Percentiles rank a stretch among this genome's conserved stretches.
Conservation (phyloP, 2,113 vertebrate species). For the Poeciliopsis turrubarensis region DNA sequence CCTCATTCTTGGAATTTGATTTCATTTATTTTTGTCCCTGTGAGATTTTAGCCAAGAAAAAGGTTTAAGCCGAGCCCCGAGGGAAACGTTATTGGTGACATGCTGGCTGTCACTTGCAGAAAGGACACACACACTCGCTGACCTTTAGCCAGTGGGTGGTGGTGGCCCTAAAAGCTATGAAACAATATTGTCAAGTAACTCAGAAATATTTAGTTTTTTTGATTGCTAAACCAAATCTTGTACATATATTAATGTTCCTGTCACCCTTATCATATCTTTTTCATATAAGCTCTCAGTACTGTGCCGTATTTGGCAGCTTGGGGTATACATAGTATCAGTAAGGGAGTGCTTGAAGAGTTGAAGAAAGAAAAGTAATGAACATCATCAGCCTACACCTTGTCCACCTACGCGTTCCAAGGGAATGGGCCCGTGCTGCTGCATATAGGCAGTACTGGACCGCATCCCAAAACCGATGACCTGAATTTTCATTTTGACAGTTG, state of each 20-base stretch:
- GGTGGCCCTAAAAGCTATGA: constrained; percentile 37
- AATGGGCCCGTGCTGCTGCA: constrained; percentile 56
- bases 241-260: constrained; percentile 41
- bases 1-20: constrained; percentile 7
- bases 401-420: constrained; percentile 67
- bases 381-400: constrained; percentile 75
- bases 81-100: constrained; percentile 19
- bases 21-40: constrained; percentile 1
- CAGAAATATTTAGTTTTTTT: constrained; percentile 41
- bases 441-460: constrained; percentile 59
- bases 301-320: constrained; percentile 59
- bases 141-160: constrained; percentile 53
- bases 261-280: constrained; percentile 45
- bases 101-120: constrained; percentile 51
- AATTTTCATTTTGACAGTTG: constrained; percentile 63
- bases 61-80: constrained; percentile 22
- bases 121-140: constrained; percentile 33
- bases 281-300: constrained; percentile 28
- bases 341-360: constrained; percentile 50
- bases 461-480: constrained; percentile 58
- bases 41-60: constrained; percentile 26
- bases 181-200: constrained; percentile 40
- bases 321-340: constrained; percentile 66
- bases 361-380: constrained; percentile 72
- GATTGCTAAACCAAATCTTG: constrained; percentile 43